These are phyloP conservation scores for Dendrocincla tyrannina DNA, from an alignment of 2,797 vertebrate genomes.

Conservation along the genomic window DNA sequence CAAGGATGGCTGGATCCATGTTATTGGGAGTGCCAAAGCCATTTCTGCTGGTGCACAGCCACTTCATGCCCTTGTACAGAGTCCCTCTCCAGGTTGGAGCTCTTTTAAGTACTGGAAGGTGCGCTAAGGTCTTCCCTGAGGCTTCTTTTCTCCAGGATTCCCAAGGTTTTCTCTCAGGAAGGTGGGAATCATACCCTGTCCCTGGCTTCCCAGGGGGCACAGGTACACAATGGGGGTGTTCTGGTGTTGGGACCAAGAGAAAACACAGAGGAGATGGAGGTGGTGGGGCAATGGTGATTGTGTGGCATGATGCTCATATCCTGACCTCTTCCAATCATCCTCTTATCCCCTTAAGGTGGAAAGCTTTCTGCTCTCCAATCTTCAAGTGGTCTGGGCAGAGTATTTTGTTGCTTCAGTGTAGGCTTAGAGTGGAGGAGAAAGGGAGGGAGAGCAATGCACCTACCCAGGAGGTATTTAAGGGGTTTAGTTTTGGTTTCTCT, in stretches of 20 bases:
- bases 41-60: not conserved
- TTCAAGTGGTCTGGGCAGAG: not conserved
- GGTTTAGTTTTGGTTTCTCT: not conserved
- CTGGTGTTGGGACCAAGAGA: not conserved
- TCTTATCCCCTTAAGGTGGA: not conserved
- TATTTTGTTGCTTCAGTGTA: fast-evolving
- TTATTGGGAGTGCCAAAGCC: not conserved
- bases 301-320: not conserved
- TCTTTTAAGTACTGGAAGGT: not conserved
- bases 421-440: not conserved
- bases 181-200: not conserved
- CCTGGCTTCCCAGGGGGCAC: no score
- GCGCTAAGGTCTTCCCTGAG: not conserved
- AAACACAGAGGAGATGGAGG: fast-evolving
- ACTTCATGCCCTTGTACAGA: not conserved
- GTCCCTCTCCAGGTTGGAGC: not conserved
- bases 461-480: not conserved
- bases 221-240: fast-evolving
- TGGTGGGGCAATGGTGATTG: no score
- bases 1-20: fast-evolving
- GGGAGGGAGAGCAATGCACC: not conserved
- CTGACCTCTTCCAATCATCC: not conserved
- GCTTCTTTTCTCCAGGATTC: not conserved
- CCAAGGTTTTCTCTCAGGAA: not conserved
- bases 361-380: not conserved